phyloP scores from a whole-genome alignment of 2,888 invertebrate genomes.

The Thymelicus acteon region DNA sequence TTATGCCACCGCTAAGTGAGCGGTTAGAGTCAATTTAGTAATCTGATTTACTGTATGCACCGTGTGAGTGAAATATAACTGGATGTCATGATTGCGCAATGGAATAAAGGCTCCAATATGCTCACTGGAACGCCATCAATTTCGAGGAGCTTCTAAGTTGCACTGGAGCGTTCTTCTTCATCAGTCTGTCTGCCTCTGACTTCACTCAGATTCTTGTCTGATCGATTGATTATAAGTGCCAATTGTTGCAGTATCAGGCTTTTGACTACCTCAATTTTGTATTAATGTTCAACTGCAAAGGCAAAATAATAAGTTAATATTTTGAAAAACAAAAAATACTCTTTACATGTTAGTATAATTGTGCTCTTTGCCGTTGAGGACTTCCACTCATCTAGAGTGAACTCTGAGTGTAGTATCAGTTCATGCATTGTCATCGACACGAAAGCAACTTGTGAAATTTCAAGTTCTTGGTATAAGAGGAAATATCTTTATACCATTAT shows the following conservation, averaged over 20 bases:
- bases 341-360: too few species aligned
- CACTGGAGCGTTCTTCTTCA: background rate
- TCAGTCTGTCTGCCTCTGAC: background rate
- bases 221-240: background rate
- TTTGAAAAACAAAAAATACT: too few species aligned
- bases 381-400: too few species aligned
- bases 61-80: conserved; percentile 53
- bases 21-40: conserved; percentile 70
- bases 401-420: too few species aligned
- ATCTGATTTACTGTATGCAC: conserved; percentile 71
- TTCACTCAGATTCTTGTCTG: background rate
- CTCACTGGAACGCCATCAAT: conserved; percentile 37
- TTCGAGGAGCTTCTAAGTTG: conserved; percentile 4
- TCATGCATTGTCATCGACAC: too few species aligned
- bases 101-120: background rate
- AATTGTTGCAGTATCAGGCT: background rate
- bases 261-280: background rate
- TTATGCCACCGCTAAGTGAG: conserved; percentile 68
- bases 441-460: too few species aligned
- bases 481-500: too few species aligned
- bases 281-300: too few species aligned
- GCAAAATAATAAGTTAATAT: too few species aligned
- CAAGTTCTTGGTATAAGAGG: too few species aligned
- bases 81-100: conserved; percentile 48
- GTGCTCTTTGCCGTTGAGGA: too few species aligned